Base-by-base conservation (phyloP, 2,113 vertebrate genomes). In the Leptosomus discolor region DNA sequence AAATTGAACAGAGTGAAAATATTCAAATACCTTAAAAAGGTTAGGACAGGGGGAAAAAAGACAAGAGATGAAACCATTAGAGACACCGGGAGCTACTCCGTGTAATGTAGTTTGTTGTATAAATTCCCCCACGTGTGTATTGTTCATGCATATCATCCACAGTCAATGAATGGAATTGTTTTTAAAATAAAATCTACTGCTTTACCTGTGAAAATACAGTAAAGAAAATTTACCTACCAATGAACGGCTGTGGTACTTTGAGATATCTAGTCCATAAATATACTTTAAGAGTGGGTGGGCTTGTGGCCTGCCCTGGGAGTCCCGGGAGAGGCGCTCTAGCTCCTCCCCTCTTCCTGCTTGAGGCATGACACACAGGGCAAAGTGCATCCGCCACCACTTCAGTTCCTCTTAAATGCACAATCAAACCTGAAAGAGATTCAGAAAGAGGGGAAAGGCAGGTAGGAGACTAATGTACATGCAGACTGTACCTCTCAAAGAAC, bases 371-470 rank as follows among this genome's bases (percentile, higher is more conserved):
- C 32, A 91, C 61, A 91, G 92, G 96, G 96, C 96, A 97, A 95
- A 97, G 94, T 36, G 95, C 96, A 94, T 92, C 95, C 84, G 68
- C 96, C 94, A 97, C 96, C 96, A 95, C 94, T 94, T 56, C 89
- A 91, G 96, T 51, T 96, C 96, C 96, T 96, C 96, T 96, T 92
- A 97, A 82, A 96, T 96, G 96, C 96, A 96, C 96, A 97, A 95
- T 6, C 94, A 97, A 91, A 97, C 96, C 96, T 97, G 96, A 96
- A 97, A 97, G 93, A 97, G 96, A 97, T 96, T 95, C 96, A 97
- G 96, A 97, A 88, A 97, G 93, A 97, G 94, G 96, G 96, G 96
- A 97, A 96, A 97, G 95, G 94, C 93, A 97, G 96, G 94, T 97
- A 95, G 96, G 87, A 97, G 96, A 91, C 94, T 94, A 75, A 96